Evolutionary conservation across 2,113 vertebrate species (phyloP).

Genomic region (Pao palembangensis): DNA sequence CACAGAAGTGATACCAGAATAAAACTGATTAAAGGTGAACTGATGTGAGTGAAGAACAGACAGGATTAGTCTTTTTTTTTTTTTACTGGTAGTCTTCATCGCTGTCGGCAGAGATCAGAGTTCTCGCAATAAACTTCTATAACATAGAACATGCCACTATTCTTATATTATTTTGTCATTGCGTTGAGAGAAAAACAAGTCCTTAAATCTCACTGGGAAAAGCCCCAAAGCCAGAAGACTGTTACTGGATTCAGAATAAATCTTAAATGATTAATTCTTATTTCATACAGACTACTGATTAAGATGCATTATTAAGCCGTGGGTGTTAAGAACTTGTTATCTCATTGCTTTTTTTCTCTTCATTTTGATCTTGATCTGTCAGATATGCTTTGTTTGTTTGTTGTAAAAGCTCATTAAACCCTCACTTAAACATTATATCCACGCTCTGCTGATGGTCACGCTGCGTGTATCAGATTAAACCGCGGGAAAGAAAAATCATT

Average conservation of each 20-base stretch:
- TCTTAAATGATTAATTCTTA: conserved; percentile 34
- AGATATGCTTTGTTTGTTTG: conserved; percentile 55
- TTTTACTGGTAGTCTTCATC: too few relatives aligned
- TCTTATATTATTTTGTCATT: conserved; percentile 12
- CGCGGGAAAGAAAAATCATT: too few relatives aligned
- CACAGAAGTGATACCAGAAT: too few relatives aligned
- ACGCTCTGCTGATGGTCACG: too few relatives aligned
- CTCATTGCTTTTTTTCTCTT: conserved; percentile 32
- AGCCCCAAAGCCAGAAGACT: conserved; percentile 23
- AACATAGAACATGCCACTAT: conserved; percentile 3
- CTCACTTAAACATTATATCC: conserved; percentile 20
- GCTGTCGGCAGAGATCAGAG: too few relatives aligned
- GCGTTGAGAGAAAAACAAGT: conserved; percentile 33
- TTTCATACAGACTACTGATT: conserved; percentile 48
- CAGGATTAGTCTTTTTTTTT: too few relatives aligned
- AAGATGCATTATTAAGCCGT: conserved; percentile 45
- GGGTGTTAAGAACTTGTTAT: conserved; percentile 20
- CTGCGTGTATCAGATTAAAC: too few relatives aligned
- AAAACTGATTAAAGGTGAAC: too few relatives aligned
- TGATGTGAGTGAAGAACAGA: too few relatives aligned
- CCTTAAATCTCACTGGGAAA: conserved; percentile 6
- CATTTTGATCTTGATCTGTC: conserved; percentile 56
- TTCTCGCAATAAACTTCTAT: too few relatives aligned
- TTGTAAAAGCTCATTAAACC: conserved; percentile 68
- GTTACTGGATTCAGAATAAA: conserved; percentile 9